A percentile compares a stretch with the other conserved stretches of the same genome.
These are phyloP conservation scores for Neotoma lepida DNA, from an alignment of 2,113 vertebrate species.

Conservation along the genomic window DNA sequence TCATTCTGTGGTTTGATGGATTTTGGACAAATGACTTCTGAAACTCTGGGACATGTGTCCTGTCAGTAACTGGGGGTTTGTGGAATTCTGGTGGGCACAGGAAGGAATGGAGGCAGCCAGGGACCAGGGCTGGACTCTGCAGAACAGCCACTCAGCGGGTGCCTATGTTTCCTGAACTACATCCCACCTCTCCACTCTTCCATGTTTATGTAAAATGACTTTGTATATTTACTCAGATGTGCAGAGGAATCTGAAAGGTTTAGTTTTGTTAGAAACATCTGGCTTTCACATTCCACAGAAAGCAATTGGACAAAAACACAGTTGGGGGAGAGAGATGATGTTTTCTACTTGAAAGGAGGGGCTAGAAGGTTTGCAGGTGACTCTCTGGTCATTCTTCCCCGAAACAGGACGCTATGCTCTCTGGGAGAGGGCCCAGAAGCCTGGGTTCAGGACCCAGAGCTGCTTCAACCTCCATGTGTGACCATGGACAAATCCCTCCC, in stretches of 20 bases:
- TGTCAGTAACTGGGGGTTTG: background rate
- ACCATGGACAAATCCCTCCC: background rate
- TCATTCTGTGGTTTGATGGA: background rate
- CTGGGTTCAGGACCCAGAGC: background rate
- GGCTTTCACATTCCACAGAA: conserved; percentile 55
- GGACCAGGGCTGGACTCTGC: background rate
- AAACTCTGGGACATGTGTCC: background rate
- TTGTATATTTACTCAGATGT: conserved; percentile 31
- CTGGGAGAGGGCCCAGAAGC: background rate
- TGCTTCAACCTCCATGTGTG: rapidly evolving
- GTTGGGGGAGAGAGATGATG: background rate
- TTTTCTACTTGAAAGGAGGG: background rate
- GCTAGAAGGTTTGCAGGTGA: background rate
- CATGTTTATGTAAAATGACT: background rate
- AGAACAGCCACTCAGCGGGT: background rate
- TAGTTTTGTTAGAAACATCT: conserved; percentile 46
- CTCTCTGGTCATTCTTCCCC: background rate
- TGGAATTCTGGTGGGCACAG: background rate
- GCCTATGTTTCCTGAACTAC: background rate
- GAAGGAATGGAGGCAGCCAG: background rate
- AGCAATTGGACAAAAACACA: conserved; percentile 14
- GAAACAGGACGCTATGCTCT: background rate
- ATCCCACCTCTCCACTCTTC: background rate
- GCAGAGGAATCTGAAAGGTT: conserved; percentile 17
- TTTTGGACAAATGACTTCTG: background rate